Percentiles rank a stretch among this genome's conserved stretches.
phyloP scores from a whole-genome alignment of 2,113 vertebrate genomes.

The Puntigrus tetrazona region DNA sequence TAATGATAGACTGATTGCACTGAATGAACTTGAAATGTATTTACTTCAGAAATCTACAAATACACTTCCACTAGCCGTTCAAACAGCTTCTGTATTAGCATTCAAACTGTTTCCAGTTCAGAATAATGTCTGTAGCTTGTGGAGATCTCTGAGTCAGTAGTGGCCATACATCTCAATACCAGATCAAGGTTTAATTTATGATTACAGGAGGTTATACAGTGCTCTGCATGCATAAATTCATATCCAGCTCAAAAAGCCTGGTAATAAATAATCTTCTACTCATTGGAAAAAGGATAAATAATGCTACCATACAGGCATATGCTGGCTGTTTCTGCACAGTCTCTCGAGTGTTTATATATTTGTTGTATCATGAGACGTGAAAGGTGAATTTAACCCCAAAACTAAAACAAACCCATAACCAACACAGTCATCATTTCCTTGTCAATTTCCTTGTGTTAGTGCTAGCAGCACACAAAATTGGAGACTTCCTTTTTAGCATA shows the following conservation, averaged over 20 bases:
- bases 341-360: background rate
- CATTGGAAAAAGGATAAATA: conserved; percentile 21
- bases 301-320: conserved; percentile 50
- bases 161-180: conserved; percentile 48
- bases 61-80: background rate
- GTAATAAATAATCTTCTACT: conserved; percentile 65
- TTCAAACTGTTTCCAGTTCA: background rate
- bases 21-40: background rate
- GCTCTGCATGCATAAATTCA: conserved; percentile 58
- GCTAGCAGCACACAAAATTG: background rate
- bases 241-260: conserved; percentile 55
- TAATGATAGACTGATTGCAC: background rate
- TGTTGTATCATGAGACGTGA: background rate
- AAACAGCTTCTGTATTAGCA: background rate
- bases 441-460: background rate
- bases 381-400: conserved; percentile 5
- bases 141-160: conserved; percentile 50
- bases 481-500: background rate
- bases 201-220: conserved; percentile 47
- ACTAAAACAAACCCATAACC: background rate
- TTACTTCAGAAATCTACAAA: background rate
- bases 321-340: background rate
- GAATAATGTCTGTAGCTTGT: conserved; percentile 43
- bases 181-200: conserved; percentile 57
- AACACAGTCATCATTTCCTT: background rate